Percentiles rank a stretch among this genome's conserved stretches.
phyloP scores from a whole-genome alignment of 37 sponge, comb jelly and placozoan species.

The Spongilla lacustris region DNA sequence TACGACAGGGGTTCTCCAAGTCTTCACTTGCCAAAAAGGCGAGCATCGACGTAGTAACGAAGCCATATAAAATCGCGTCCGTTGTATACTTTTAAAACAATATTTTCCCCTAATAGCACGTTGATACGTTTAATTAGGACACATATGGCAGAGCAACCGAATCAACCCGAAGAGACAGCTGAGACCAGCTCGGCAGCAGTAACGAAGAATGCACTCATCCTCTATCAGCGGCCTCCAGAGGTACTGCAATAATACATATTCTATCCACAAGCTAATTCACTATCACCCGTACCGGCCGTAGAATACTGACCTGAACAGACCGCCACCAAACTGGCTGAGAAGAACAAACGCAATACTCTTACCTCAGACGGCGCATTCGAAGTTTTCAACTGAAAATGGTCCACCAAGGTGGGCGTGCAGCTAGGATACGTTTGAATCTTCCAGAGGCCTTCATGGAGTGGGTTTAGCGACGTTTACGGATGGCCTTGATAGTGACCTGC shows the following conservation, averaged over 20 bases:
- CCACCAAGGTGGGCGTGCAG: conserved; percentile 22
- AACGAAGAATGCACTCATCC: neutral
- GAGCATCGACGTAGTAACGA: neutral
- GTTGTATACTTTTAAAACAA: neutral
- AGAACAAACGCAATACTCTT: neutral
- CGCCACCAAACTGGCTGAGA: conserved; percentile 51
- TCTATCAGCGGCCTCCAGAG: neutral
- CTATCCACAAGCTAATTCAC: neutral
- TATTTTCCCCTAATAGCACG: neutral
- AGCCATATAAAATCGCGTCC: neutral
- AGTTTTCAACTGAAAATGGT: neutral
- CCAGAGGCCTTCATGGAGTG: too few species aligned
- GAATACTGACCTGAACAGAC: conserved; percentile 41
- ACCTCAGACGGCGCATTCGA: neutral
- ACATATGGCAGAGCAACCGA: neutral
- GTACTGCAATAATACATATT: neutral
- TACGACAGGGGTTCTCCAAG: neutral
- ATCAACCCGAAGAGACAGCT: neutral
- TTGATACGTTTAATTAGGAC: neutral
- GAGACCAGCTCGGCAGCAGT: neutral
- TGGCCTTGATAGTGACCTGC: too few species aligned
- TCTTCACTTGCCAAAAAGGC: neutral
- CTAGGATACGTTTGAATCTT: neutral
- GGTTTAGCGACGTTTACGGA: too few species aligned
- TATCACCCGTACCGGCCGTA: neutral